phyloP scores from a whole-genome alignment of 1,140 invertebrate species.

The Mycetomoellerius zeteki region DNA sequence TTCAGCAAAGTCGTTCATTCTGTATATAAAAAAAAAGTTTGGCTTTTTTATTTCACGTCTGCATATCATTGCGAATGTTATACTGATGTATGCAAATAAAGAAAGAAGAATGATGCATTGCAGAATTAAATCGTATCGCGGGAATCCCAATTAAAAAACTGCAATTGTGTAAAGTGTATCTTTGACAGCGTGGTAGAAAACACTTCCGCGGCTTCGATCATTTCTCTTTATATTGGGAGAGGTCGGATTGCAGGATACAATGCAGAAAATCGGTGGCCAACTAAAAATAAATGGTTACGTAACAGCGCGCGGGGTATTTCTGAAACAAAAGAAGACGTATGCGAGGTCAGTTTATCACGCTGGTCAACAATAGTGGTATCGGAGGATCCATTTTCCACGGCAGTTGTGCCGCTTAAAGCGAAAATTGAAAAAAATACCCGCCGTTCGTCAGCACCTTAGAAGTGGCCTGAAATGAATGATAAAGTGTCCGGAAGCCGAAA shows the following conservation, averaged over 20 bases:
- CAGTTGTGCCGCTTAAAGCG: slow-evolving; percentile 39
- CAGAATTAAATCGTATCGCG: slow-evolving; percentile 15
- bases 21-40: background rate
- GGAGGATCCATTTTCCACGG: slow-evolving; percentile 46
- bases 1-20: too few species aligned
- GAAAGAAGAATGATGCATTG: background rate
- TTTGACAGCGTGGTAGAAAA: slow-evolving; percentile 1
- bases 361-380: slow-evolving; percentile 57
- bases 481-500: background rate
- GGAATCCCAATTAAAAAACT: background rate
- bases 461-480: slow-evolving; percentile 41
- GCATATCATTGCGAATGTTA: background rate
- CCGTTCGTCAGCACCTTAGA: slow-evolving; percentile 18
- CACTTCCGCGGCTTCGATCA: slow-evolving; percentile 23
- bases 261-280: slow-evolving; percentile 37
- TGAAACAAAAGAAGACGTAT: slow-evolving; percentile 63
- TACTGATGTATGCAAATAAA: background rate
- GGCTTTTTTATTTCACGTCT: background rate
- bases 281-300: slow-evolving; percentile 60
- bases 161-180: background rate
- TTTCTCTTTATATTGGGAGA: slow-evolving; percentile 23
- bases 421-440: slow-evolving; percentile 48
- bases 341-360: slow-evolving; percentile 55
- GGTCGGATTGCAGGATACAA: slow-evolving; percentile 28
- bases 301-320: slow-evolving; percentile 38